Conservation (phyloP, 2,888 invertebrate species). For the Malthinus flaveolus region DNA sequence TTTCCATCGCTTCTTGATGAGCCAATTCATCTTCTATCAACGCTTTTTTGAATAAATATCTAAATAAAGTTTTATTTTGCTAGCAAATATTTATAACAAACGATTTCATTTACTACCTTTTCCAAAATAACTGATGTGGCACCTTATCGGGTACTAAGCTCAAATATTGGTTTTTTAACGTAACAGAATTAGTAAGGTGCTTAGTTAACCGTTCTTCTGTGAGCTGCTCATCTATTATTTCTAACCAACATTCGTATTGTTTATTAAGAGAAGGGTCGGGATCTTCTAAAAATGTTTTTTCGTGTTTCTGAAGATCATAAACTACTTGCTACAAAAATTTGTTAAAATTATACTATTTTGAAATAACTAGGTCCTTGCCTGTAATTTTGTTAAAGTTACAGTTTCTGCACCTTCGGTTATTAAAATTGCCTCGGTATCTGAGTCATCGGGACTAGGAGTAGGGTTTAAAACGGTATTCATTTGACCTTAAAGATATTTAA, state of each 20-base stretch:
- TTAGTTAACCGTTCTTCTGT: conserved; percentile 63
- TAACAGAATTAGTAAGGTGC: conserved; percentile 61
- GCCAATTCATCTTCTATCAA: conserved; percentile 74
- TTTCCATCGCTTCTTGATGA: conserved; percentile 64
- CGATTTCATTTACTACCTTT: conserved; percentile 57
- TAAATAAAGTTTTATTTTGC: conserved; percentile 37
- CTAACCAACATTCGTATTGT: conserved; percentile 64
- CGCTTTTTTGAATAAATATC: conserved; percentile 81
- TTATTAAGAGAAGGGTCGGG: conserved; percentile 60
- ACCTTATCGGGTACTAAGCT: conserved; percentile 73
- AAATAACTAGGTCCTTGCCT: conserved; percentile 47
- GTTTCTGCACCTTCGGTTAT: conserved; percentile 67
- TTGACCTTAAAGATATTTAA: conserved; percentile 57
- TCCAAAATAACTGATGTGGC: conserved; percentile 78
- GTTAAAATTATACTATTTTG: neutral
- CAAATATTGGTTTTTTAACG: conserved; percentile 53
- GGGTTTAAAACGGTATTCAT: conserved; percentile 72
- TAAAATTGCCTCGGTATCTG: conserved; percentile 71
- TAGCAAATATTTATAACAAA: neutral
- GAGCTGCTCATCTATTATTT: conserved; percentile 59
- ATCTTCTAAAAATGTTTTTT: conserved; percentile 72
- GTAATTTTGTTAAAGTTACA: conserved; percentile 64
- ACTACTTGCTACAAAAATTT: conserved; percentile 63
- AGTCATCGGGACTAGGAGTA: conserved; percentile 64
- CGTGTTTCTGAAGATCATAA: conserved; percentile 71